Evolutionary conservation across 1,140 invertebrate species (phyloP).

Genomic region (Aricia agestis): DNA sequence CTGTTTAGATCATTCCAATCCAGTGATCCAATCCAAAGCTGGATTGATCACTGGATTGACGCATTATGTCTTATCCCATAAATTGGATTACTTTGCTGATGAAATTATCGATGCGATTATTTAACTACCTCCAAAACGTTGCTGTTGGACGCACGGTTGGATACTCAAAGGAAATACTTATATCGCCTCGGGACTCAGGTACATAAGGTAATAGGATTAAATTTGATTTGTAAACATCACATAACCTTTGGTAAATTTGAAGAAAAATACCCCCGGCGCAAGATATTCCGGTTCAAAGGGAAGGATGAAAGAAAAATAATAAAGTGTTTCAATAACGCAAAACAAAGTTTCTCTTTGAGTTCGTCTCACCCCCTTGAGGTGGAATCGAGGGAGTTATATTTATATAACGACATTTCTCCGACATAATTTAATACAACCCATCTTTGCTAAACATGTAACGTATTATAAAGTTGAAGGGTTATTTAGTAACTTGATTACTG

Average conservation of each 20-base stretch:
- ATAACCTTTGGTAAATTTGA: neutral
- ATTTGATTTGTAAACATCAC: neutral
- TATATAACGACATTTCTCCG: neutral
- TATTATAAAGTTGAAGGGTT: neutral
- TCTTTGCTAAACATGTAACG: neutral
- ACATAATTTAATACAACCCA: neutral
- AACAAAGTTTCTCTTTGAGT: conserved; percentile 61
- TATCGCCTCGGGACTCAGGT: neutral
- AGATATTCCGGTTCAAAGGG: conserved; percentile 39
- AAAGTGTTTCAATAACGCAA: conserved; percentile 64
- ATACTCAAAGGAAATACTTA: neutral
- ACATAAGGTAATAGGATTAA: neutral
- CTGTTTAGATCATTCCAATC: too few relatives aligned
- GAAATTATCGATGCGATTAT: too few relatives aligned
- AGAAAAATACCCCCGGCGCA: neutral
- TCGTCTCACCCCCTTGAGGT: conserved; percentile 29
- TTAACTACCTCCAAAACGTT: too few relatives aligned
- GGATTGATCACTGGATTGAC: too few relatives aligned
- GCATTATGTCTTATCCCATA: too few relatives aligned
- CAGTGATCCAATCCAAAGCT: too few relatives aligned
- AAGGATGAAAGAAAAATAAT: conserved; percentile 67
- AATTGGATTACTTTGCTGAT: too few relatives aligned
- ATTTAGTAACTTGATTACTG: neutral
- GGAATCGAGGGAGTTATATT: conserved; percentile 23
- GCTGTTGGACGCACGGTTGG: neutral